Evolutionary conservation across 1,140 invertebrate genomes (phyloP), one percentile per base, ranked within the genome.

Genomic region (Anastrepha ludens): DNA sequence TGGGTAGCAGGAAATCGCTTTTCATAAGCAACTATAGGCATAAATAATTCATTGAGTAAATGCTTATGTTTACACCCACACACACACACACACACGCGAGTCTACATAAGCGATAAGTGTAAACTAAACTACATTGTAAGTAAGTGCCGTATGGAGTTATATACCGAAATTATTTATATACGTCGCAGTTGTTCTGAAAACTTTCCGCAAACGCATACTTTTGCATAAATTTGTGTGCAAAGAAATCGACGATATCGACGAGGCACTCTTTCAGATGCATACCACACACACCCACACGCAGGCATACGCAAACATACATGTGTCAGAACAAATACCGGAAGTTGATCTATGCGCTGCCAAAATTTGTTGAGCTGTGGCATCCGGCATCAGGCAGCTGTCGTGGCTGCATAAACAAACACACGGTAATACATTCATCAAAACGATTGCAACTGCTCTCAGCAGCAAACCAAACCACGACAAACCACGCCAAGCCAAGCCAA

Each of bases 371-470:
- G 74, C 74, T 55, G 47, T 58, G 74, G 74, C 74, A 81, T 81
- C 74, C 74, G 74, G 74, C 44, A n/a, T 29, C 74, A 50, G 74
- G 74, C 47, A 81, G 47, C 74, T 81, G 74, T 55, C 47, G 74
- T 55, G 50, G 15, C 47, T 13, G 47, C 74, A 29, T n/a, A 81
- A 74, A 50, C 44, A 74, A 47, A 74, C 39, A 15, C 44, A 15
- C 74, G 47, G 17, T 29, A 81, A 81, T 81, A 55, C 74, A 81
- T 81, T 81, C 74, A 81, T 81, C 74, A 81, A 81, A 81, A 44
- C 70, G 70, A 9, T 7, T 58, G 74, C 74, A 81, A 4, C 41
- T 17, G 11, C 3, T 15, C 65, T 47, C 65, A 74, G 39, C 50
- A 55, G 50, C 50, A 55, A 11, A 3, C 6, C 50, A 55, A 55